Evolutionary conservation across 2,113 vertebrate genomes (phyloP).

Genomic region (Percina caprodes): DNA sequence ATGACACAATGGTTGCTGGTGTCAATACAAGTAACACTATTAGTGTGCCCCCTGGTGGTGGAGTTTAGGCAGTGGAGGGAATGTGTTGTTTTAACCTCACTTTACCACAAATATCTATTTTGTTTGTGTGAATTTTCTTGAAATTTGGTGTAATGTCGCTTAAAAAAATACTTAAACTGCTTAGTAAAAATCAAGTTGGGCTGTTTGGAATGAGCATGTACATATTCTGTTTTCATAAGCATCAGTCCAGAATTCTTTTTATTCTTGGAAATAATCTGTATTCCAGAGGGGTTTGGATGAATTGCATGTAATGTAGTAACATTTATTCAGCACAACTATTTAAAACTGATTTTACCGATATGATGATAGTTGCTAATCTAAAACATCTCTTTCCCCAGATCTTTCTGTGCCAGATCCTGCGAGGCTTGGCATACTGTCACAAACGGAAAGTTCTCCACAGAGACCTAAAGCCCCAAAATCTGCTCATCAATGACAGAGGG

Average conservation of each 20-base stretch:
- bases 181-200: not conserved
- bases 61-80: not conserved
- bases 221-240: not conserved
- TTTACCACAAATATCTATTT: not conserved
- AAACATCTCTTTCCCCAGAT: constrained; percentile 63
- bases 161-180: not conserved
- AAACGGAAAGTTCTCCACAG: constrained; percentile 90
- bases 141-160: not conserved
- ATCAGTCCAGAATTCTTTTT: not conserved
- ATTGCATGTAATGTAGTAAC: not conserved
- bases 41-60: constrained; percentile 73
- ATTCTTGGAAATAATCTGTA: not conserved
- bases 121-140: not conserved
- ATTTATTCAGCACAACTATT: not conserved
- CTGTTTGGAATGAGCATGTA: not conserved
- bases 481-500: constrained; percentile 91
- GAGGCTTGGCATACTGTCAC: constrained; percentile 91
- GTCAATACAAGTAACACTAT: constrained; percentile 21
- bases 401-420: constrained; percentile 90
- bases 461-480: constrained; percentile 92
- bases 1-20: constrained; percentile 20
- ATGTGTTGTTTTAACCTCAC: not conserved
- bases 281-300: not conserved
- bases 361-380: not conserved
- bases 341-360: not conserved